A percentile compares a stretch with the other conserved stretches of the same genome.
These are phyloP conservation scores for Hypanus sabinus DNA, from an alignment of 2,113 vertebrate species.

Conservation along the genomic window DNA sequence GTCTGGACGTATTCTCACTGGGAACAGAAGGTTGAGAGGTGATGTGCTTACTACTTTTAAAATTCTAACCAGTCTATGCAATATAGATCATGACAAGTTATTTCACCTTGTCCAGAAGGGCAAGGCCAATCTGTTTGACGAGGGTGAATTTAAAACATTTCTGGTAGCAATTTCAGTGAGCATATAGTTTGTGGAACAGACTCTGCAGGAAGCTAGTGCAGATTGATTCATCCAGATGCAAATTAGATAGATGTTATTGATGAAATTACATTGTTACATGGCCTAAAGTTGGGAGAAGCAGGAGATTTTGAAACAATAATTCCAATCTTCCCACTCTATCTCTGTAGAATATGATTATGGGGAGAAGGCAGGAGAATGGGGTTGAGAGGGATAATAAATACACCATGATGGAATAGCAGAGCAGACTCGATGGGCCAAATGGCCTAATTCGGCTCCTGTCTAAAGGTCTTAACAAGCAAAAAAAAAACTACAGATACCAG, in stretches of 20 bases:
- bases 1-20: not conserved
- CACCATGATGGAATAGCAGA: too few relatives aligned
- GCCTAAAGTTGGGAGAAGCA: not conserved
- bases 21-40: not conserved
- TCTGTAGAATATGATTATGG: too few relatives aligned
- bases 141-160: too few relatives aligned
- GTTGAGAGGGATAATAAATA: too few relatives aligned
- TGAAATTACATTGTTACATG: not conserved
- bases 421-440: too few relatives aligned
- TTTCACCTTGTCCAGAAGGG: not conserved
- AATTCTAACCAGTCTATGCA: not conserved
- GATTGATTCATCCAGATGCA: constrained; percentile 3
- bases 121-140: not conserved
- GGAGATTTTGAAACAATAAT: not conserved
- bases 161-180: not conserved
- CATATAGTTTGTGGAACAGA: not conserved
- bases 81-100: not conserved
- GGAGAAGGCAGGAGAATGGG: too few relatives aligned
- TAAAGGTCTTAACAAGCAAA: too few relatives aligned
- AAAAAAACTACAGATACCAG: too few relatives aligned
- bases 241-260: not conserved
- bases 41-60: not conserved
- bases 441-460: too few relatives aligned
- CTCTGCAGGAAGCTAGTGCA: too few relatives aligned
- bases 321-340: too few relatives aligned